A percentile compares a stretch with the other conserved stretches of the same genome.
Evolutionary conservation across 2,113 vertebrate genomes (phyloP).

Genomic region (Pampusana beccarii): DNA sequence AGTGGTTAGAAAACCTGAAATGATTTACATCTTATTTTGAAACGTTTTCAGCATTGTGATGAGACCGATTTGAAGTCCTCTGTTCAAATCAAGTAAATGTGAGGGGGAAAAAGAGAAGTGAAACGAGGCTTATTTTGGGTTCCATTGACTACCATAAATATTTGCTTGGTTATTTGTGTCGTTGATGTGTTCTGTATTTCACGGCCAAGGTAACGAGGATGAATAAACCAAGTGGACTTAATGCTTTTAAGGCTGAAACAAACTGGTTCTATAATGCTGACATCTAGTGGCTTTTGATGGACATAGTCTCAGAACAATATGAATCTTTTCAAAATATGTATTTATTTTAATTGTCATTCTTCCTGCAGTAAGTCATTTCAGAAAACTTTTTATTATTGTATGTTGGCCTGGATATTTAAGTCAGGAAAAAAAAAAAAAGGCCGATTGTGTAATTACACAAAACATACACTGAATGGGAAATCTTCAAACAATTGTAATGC

Average conservation of each 20-base stretch:
- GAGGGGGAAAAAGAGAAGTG: neutral
- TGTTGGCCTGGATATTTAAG: neutral
- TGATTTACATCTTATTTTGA: neutral
- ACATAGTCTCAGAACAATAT: neutral
- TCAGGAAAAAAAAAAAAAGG: neutral
- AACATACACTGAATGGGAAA: neutral
- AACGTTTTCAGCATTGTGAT: neutral
- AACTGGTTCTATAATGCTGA: neutral
- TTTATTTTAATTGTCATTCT: neutral
- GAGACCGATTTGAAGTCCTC: conserved; percentile 19
- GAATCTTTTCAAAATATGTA: neutral
- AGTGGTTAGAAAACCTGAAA: neutral
- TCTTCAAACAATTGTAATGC: neutral
- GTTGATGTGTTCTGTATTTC: neutral
- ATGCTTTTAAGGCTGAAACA: neutral
- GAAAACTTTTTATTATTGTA: neutral
- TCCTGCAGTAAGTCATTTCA: neutral
- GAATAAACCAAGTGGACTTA: neutral
- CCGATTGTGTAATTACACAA: neutral
- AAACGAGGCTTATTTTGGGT: conserved; percentile 58
- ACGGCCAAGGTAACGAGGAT: neutral
- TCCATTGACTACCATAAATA: neutral
- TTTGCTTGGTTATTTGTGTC: neutral
- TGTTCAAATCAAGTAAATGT: neutral
- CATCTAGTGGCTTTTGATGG: conserved; percentile 43